phyloP scores from a whole-genome alignment of 2,888 invertebrate genomes.

The Cephus nigrinus region DNA sequence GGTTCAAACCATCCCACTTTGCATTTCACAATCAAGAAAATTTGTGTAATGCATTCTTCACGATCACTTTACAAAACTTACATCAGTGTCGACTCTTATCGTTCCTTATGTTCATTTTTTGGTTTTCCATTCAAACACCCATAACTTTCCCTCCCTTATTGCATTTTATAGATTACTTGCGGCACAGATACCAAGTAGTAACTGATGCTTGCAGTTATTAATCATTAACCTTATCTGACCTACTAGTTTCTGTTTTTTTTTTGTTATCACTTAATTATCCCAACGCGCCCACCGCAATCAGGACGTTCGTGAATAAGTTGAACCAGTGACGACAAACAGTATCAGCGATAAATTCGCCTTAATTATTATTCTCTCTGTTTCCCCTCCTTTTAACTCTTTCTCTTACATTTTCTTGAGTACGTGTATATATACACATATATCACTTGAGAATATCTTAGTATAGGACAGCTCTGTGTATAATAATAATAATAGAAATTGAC shows the following conservation, averaged over 20 bases:
- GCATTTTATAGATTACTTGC: not conserved
- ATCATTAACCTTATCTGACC: not conserved
- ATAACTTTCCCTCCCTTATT: not conserved
- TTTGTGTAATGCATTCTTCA: not conserved
- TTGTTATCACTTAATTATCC: not conserved
- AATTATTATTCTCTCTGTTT: not conserved
- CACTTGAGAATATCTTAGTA: constrained; percentile 53
- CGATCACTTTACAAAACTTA: not conserved
- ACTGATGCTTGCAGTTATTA: not conserved
- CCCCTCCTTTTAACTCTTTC: not conserved
- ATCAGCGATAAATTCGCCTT: not conserved
- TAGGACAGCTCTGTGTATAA: constrained; percentile 38
- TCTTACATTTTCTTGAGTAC: not conserved
- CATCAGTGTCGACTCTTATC: not conserved
- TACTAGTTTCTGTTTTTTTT: not conserved
- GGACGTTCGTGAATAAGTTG: not conserved
- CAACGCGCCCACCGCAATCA: not conserved
- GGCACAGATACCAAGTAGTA: not conserved
- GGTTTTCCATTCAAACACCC: not conserved
- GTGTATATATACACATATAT: not conserved
- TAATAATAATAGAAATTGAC: constrained; percentile 51
- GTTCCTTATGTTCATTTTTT: not conserved
- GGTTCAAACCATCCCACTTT: not conserved
- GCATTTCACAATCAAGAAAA: not conserved
- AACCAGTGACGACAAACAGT: not conserved